Percentiles rank a stretch among this genome's conserved stretches.
Conservation (phyloP, 2,113 vertebrate species). For the Otus sunia region DNA sequence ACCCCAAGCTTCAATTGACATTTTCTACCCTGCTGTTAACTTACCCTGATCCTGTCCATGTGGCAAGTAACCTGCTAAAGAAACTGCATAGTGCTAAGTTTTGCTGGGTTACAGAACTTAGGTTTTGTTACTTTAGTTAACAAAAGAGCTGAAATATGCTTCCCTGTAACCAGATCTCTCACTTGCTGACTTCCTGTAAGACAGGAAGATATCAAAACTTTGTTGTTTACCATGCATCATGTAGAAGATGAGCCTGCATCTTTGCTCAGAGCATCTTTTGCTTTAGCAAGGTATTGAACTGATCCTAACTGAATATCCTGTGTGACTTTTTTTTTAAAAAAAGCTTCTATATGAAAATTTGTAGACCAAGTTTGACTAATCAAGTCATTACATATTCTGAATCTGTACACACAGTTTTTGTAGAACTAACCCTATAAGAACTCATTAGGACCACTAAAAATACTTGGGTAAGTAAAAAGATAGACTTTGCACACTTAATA, state of each 20-base stretch:
- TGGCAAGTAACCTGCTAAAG: background rate
- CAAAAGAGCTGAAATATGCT: background rate
- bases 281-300: background rate
- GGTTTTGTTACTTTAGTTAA: background rate
- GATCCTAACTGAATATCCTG: background rate
- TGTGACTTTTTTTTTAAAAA: background rate
- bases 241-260: background rate
- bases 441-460: background rate
- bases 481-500: background rate
- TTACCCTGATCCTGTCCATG: background rate
- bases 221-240: background rate
- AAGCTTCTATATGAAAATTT: background rate
- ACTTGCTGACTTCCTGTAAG: background rate
- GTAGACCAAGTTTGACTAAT: background rate
- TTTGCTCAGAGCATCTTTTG: background rate
- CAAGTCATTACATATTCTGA: background rate
- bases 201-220: background rate
- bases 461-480: background rate
- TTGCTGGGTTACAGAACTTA: background rate
- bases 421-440: background rate
- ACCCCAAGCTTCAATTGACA: background rate
- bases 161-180: background rate
- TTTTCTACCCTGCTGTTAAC: background rate
- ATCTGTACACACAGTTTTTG: fast-evolving
- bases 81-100: background rate